A percentile compares a stretch with the other conserved stretches of the same genome.
Conservation (phyloP, 2,888 invertebrate genomes). For the Teinopalpus imperialis region DNA sequence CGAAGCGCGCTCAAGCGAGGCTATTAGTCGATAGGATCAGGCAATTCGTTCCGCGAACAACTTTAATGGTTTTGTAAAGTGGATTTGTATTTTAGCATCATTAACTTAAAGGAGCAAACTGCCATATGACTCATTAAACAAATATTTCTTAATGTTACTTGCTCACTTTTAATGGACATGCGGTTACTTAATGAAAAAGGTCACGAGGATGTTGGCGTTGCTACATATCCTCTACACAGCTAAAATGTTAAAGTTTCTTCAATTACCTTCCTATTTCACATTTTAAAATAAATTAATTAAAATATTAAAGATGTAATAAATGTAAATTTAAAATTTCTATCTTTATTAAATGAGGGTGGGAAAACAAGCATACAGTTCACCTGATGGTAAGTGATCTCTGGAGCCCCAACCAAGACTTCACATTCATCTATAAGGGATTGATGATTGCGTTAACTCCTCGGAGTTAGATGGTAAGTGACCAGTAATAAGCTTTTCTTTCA, state of each 20-base stretch:
- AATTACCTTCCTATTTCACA: neutral
- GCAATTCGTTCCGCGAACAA: slow-evolving; percentile 20
- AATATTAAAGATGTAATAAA: too few relatives aligned
- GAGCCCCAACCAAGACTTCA: too few relatives aligned
- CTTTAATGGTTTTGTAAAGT: slow-evolving; percentile 20
- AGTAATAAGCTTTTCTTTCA: too few relatives aligned
- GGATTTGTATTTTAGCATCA: slow-evolving; percentile 21
- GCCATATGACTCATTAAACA: slow-evolving; percentile 20
- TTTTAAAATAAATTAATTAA: too few relatives aligned
- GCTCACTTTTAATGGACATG: slow-evolving; percentile 18
- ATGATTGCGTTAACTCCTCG: too few relatives aligned
- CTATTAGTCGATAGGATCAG: slow-evolving; percentile 4
- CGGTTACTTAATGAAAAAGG: slow-evolving; percentile 19
- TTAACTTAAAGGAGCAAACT: slow-evolving; percentile 6
- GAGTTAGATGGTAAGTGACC: too few relatives aligned
- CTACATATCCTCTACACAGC: slow-evolving; percentile 11
- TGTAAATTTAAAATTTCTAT: too few relatives aligned
- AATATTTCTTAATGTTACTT: slow-evolving; percentile 20
- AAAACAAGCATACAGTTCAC: too few relatives aligned
- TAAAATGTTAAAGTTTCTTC: slow-evolving; percentile 4
- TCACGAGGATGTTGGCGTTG: slow-evolving; percentile 19
- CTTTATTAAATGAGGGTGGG: too few relatives aligned
- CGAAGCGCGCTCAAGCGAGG: slow-evolving; percentile 1
- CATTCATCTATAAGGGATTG: too few relatives aligned
- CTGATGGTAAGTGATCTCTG: too few relatives aligned